These are phyloP conservation scores for Palythoa heliodiscus DNA, from an alignment of 92 coral and sea anemone genomes.

Conservation along the genomic window DNA sequence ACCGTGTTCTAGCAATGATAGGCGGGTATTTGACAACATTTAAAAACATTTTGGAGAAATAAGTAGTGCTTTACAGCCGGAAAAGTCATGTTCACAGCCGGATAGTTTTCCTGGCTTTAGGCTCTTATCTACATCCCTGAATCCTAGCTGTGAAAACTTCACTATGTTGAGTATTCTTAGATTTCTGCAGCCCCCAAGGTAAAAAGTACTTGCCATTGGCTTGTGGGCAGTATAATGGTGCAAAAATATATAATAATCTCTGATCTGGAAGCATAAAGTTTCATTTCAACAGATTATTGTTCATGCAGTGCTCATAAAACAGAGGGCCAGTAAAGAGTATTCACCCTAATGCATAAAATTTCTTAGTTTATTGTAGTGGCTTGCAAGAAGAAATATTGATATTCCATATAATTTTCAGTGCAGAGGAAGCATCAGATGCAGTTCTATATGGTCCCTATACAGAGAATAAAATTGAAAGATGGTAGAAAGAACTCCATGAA, in stretches of 20 bases:
- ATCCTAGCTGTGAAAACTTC: neutral
- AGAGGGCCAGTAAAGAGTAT: neutral
- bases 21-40: too few species aligned
- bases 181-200: neutral
- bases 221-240: neutral
- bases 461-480: neutral
- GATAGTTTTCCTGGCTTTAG: too few species aligned
- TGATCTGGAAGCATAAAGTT: too few species aligned
- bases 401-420: neutral
- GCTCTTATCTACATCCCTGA: neutral
- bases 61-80: too few species aligned
- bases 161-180: slow-evolving; percentile 1
- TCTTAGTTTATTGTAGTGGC: neutral
- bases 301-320: neutral
- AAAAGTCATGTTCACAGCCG: too few species aligned
- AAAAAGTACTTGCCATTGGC: neutral
- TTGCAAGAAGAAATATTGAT: neutral
- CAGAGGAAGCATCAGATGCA: slow-evolving; percentile 11
- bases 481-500: slow-evolving; percentile 4
- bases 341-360: neutral
- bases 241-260: too few species aligned
- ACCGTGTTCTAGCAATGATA: too few species aligned
- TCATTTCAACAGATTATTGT: neutral
- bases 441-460: neutral
- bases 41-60: too few species aligned